These are phyloP conservation scores for Poecilia latipinna DNA, from an alignment of 2,113 vertebrate genomes.

Conservation along the genomic window DNA sequence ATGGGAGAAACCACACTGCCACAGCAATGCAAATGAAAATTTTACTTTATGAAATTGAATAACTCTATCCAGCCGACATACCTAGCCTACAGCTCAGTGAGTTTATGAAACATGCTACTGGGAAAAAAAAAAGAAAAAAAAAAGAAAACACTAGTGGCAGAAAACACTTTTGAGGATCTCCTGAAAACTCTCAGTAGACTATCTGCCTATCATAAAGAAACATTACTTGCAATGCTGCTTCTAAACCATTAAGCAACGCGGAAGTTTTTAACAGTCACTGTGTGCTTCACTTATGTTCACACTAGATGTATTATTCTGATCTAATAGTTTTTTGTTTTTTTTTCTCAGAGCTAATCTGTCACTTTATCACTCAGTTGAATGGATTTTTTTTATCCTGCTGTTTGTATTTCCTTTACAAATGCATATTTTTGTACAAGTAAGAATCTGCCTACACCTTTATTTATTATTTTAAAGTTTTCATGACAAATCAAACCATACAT, in stretches of 20 bases:
- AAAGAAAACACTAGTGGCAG: no score
- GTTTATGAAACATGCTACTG: conserved; percentile 1
- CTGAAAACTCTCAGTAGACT: no score
- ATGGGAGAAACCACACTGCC: conserved; percentile 27
- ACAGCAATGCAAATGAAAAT: conserved; percentile 40
- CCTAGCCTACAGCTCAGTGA: conserved; percentile 5
- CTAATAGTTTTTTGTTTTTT: no score
- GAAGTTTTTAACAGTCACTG: background rate
- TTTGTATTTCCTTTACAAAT: background rate
- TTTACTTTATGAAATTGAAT: conserved; percentile 29
- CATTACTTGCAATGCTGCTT: no score
- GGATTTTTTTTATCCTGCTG: background rate
- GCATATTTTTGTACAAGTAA: background rate
- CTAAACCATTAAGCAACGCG: no score
- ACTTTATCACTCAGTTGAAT: background rate
- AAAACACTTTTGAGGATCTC: no score
- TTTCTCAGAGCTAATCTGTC: background rate
- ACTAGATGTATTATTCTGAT: background rate
- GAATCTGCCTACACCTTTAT: background rate
- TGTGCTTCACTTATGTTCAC: background rate
- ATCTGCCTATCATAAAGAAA: no score
- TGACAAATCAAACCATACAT: background rate
- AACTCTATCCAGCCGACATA: background rate
- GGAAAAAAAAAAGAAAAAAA: background rate
- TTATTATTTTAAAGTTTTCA: background rate